Conservation (phyloP, 1,140 invertebrate species). For the Brachionus koreanus region DNA sequence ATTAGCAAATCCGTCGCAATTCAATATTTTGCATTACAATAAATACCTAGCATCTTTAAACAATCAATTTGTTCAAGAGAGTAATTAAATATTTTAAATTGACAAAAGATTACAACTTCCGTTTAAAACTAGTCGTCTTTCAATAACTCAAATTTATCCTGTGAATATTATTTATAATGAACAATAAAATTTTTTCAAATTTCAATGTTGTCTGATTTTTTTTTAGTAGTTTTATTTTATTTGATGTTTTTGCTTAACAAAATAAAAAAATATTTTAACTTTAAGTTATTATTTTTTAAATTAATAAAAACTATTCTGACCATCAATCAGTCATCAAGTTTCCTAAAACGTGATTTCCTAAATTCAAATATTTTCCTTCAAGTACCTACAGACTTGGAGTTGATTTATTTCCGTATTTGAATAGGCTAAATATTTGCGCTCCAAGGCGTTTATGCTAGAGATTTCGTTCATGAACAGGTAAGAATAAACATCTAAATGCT, state of each 20-base stretch:
- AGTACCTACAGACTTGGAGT: background rate
- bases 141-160: conserved; percentile 17
- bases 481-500: background rate
- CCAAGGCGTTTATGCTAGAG: background rate
- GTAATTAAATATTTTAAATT: background rate
- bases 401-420: background rate
- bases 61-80: conserved; percentile 3
- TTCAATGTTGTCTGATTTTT: background rate
- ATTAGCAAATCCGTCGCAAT: conserved; percentile 10
- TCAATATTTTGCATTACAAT: conserved; percentile 9
- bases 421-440: background rate
- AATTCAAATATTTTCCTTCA: conserved; percentile 1
- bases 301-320: background rate
- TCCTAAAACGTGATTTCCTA: background rate
- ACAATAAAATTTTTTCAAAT: background rate
- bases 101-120: background rate
- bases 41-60: background rate
- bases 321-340: background rate
- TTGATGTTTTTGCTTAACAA: background rate
- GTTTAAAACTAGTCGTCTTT: conserved; percentile 23
- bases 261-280: background rate
- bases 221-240: conserved; percentile 7
- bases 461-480: background rate
- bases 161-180: conserved; percentile 3
- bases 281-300: background rate